A percentile compares a stretch with the other conserved stretches of the same genome.
These are phyloP conservation scores for Drosophila sp. DNA, from an alignment of 1,140 invertebrate genomes.

Conservation along the genomic window DNA sequence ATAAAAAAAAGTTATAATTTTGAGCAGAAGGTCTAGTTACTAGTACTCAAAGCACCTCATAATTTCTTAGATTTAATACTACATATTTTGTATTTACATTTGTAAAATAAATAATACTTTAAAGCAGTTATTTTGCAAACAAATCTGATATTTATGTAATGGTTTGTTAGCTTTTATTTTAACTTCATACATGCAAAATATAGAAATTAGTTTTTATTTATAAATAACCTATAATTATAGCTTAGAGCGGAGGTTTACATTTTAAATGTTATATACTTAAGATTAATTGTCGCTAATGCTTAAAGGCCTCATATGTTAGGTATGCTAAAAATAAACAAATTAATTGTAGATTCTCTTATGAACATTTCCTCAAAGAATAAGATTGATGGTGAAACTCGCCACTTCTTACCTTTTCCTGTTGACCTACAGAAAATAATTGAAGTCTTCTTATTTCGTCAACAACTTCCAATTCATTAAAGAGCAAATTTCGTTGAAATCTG, in stretches of 20 bases:
- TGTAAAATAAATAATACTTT: no score
- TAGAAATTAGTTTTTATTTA: no score
- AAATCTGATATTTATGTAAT: no score
- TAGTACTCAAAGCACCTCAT: no score
- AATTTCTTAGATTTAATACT: no score
- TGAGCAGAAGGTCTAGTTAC: no score
- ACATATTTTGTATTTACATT: no score
- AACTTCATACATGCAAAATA: no score
- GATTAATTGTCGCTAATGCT: constrained; percentile 36
- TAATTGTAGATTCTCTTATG: not conserved
- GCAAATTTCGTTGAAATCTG: constrained; percentile 63
- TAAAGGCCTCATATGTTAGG: constrained; percentile 29
- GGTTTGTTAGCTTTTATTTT: no score
- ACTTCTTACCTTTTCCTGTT: constrained; percentile 26
- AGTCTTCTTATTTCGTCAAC: constrained; percentile 59
- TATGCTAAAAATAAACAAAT: constrained; percentile 2
- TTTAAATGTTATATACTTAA: constrained; percentile 35
- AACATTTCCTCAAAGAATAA: constrained; percentile 6
- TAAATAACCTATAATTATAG: constrained; percentile 40
- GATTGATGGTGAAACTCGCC: constrained; percentile 23
- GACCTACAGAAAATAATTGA: constrained; percentile 61
- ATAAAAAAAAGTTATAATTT: no score
- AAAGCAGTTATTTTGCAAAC: no score
- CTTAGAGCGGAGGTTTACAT: constrained; percentile 30
- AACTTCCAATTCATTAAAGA: constrained; percentile 52